Evolutionary conservation across 2,113 vertebrate species (phyloP).

Genomic region (Laticauda colubrina): DNA sequence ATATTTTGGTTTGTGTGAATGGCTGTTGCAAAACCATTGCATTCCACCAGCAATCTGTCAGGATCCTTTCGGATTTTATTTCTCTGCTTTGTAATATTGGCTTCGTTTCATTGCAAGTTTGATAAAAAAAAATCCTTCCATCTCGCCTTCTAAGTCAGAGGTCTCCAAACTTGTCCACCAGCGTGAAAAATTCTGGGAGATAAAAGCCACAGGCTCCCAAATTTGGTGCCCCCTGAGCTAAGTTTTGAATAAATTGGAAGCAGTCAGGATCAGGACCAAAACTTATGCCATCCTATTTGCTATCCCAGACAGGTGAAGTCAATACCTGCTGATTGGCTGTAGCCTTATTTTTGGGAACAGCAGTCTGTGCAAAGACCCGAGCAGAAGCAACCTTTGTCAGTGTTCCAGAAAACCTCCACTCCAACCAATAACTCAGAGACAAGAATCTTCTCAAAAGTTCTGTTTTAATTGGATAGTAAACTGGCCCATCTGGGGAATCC

Average conservation of each 20-base stretch:
- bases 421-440: too few species aligned
- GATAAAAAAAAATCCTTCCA: neutral
- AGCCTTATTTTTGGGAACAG: neutral
- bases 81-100: neutral
- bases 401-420: too few species aligned
- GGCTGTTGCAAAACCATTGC: neutral
- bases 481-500: too few species aligned
- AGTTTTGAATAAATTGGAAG: neutral
- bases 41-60: neutral
- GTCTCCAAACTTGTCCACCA: too few species aligned
- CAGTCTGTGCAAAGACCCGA: neutral
- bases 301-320: neutral
- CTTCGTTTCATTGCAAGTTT: neutral
- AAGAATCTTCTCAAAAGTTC: too few species aligned
- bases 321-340: neutral
- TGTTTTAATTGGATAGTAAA: too few species aligned
- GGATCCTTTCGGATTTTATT: neutral
- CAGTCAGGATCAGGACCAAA: neutral
- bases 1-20: neutral
- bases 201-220: too few species aligned
- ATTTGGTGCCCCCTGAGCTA: too few species aligned
- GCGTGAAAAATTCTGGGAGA: too few species aligned
- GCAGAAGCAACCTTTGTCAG: neutral
- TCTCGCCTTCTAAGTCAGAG: neutral
- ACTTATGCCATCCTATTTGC: neutral